These are phyloP conservation scores for Tenthredo scrophulariae DNA, from an alignment of 2,888 invertebrate genomes.

Conservation along the genomic window DNA sequence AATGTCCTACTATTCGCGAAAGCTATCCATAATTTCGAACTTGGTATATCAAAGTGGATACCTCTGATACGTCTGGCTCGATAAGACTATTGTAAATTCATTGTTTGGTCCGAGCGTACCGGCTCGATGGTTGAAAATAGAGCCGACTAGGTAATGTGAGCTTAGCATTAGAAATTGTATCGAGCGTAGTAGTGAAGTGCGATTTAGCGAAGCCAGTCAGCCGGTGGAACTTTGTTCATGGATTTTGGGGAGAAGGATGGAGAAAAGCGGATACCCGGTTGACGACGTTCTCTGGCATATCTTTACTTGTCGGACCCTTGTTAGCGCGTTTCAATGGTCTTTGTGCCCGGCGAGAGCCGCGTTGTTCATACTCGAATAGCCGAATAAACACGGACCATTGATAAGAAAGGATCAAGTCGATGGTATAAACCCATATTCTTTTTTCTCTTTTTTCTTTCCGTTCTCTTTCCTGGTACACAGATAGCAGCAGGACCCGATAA, in stretches of 20 bases:
- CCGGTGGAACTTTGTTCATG: conserved; percentile 37
- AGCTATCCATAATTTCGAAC: not conserved
- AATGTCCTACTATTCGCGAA: not conserved
- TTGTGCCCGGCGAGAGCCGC: conserved; percentile 53
- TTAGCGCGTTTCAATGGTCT: conserved; percentile 66
- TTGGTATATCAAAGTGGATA: not conserved
- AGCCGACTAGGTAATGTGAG: not conserved
- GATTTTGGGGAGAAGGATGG: not conserved
- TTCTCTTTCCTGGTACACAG: not conserved
- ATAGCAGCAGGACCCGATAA: not conserved
- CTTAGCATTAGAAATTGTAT: conserved; percentile 36
- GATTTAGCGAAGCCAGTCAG: conserved; percentile 17
- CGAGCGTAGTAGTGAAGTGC: not conserved
- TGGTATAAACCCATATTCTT: not conserved
- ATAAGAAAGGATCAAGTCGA: conserved; percentile 30
- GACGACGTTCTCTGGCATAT: conserved; percentile 38
- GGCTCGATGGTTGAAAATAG: not conserved
- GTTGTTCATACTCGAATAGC: conserved; percentile 45
- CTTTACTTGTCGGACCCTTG: conserved; percentile 64
- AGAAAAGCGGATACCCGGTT: conserved; percentile 22
- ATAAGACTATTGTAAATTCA: not conserved
- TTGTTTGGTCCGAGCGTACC: not conserved
- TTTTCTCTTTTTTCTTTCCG: not conserved
- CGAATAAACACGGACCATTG: conserved; percentile 46
- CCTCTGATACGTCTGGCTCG: not conserved